Evolutionary conservation across 1,140 invertebrate genomes (phyloP).

Genomic region (Cotesia glomerata): DNA sequence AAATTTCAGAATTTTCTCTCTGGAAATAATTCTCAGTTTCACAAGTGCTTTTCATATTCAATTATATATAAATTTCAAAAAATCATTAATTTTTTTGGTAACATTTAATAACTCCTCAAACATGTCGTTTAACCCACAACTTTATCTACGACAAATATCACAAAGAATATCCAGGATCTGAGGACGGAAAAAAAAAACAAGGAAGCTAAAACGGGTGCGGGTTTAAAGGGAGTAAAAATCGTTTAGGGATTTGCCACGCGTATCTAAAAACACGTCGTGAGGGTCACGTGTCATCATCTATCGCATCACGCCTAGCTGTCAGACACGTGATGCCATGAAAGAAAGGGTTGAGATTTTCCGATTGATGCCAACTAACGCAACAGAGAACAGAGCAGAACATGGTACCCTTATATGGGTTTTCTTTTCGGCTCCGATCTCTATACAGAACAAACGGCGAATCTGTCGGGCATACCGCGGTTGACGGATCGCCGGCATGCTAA

Average conservation of each 20-base stretch:
- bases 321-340: slow-evolving; percentile 61
- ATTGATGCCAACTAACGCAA: not conserved
- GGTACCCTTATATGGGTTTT: slow-evolving; percentile 11
- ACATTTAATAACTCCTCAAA: too few species aligned
- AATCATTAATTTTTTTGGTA: too few species aligned
- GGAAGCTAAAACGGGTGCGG: slow-evolving; percentile 19
- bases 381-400: not conserved
- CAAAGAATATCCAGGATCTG: too few species aligned
- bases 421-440: not conserved
- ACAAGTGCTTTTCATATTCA: too few species aligned
- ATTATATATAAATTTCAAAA: too few species aligned
- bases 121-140: too few species aligned
- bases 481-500: slow-evolving; percentile 60
- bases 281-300: slow-evolving; percentile 56
- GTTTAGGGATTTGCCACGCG: slow-evolving; percentile 62
- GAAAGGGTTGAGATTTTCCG: slow-evolving; percentile 64
- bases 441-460: slow-evolving; percentile 15
- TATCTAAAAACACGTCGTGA: slow-evolving; percentile 56
- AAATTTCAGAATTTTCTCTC: too few species aligned
- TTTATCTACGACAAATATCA: too few species aligned
- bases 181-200: slow-evolving; percentile 28
- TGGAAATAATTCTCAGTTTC: too few species aligned
- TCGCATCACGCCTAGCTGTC: slow-evolving; percentile 48
- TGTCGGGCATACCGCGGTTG: slow-evolving; percentile 40
- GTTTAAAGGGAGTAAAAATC: slow-evolving; percentile 21